Evolutionary conservation across 2,113 vertebrate species (phyloP).

Genomic region (Megalops atlanticus): DNA sequence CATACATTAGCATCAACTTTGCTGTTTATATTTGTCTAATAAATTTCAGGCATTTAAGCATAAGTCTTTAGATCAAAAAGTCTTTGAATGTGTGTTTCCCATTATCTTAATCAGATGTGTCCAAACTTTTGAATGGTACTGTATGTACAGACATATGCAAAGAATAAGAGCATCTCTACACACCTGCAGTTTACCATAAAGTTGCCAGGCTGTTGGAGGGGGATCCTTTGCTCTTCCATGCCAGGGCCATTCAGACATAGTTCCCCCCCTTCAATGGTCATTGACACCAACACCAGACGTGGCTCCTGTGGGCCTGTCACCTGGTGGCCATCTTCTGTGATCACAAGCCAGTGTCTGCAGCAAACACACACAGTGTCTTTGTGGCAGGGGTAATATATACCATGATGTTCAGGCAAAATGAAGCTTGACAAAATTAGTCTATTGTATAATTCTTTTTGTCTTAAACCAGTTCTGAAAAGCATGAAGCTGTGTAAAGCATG

Average conservation of each 20-base stretch:
- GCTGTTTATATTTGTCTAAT: too few species aligned
- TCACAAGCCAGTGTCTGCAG: conserved; percentile 85
- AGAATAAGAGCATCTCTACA: not conserved
- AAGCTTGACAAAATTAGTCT: too few species aligned
- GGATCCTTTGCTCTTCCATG: conserved; percentile 75
- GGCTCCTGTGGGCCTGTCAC: conserved; percentile 88
- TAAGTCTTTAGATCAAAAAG: not conserved
- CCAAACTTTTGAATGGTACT: too few species aligned
- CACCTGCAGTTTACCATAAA: conserved; percentile 67
- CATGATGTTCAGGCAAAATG: too few species aligned
- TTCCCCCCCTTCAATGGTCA: conserved; percentile 55
- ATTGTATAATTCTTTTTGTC: too few species aligned
- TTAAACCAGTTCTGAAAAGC: too few species aligned
- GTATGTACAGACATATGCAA: not conserved
- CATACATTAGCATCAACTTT: too few species aligned
- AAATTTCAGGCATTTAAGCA: not conserved
- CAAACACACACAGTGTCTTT: not conserved
- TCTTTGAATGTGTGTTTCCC: too few species aligned
- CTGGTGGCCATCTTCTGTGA: conserved; percentile 83
- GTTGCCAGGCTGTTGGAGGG: conserved; percentile 63
- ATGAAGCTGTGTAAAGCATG: too few species aligned
- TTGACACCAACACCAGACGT: conserved; percentile 78
- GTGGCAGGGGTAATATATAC: too few species aligned
- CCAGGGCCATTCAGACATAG: conserved; percentile 72
- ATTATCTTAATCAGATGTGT: too few species aligned